These are phyloP conservation scores for Danio rerio DNA, from an alignment of 2,113 vertebrate genomes.

Conservation along the genomic window DNA sequence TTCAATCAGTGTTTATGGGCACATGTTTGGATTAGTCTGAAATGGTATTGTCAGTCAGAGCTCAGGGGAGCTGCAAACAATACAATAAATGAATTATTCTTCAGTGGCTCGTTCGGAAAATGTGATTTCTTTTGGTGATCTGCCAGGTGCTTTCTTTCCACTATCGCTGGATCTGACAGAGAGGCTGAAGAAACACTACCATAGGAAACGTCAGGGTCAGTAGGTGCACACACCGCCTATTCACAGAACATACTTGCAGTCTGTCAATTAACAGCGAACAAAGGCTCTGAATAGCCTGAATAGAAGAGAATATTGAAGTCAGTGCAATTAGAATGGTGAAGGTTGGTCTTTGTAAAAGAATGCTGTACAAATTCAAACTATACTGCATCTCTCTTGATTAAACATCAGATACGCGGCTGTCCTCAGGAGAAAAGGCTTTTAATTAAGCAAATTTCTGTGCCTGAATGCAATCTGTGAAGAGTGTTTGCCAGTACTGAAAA, in stretches of 20 bases:
- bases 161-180: constrained; percentile 65
- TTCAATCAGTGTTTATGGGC: constrained; percentile 53
- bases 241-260: constrained; percentile 15
- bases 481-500: constrained; percentile 66
- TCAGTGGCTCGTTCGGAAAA: constrained; percentile 70
- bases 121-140: constrained; percentile 68
- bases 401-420: constrained; percentile 39
- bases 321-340: not conserved
- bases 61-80: constrained; percentile 54
- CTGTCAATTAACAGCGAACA: not conserved
- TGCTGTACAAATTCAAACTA: not conserved
- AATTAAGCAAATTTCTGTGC: constrained; percentile 62
- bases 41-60: constrained; percentile 61
- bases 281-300: not conserved
- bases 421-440: constrained; percentile 63
- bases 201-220: constrained; percentile 34
- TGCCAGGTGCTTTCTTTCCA: constrained; percentile 70
- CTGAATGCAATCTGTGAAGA: constrained; percentile 60
- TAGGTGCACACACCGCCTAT: constrained; percentile 17
- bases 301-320: not conserved
- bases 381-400: constrained; percentile 7
- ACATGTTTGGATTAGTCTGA: constrained; percentile 57
- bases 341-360: constrained; percentile 11
- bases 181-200: constrained; percentile 59
- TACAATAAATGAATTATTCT: constrained; percentile 65